These are phyloP conservation scores for Daphoenositta chrysoptera DNA, from an alignment of 2,113 vertebrate genomes.

Conservation along the genomic window DNA sequence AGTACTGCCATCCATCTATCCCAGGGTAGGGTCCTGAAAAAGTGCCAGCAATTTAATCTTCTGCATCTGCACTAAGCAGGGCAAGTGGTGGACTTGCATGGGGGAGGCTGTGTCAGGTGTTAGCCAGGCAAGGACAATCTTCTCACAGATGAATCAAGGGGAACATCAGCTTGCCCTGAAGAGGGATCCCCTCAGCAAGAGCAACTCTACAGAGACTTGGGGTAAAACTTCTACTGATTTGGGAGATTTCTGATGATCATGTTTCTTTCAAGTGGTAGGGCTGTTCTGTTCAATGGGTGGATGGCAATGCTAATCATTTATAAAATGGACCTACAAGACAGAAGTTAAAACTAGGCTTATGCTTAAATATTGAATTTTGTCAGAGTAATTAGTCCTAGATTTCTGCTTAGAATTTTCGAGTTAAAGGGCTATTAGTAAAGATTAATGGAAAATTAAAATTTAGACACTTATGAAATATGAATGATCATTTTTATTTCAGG, in stretches of 20 bases:
- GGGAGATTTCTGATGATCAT: not conserved
- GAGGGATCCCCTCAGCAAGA: not conserved
- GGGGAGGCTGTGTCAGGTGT: not conserved
- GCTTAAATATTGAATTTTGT: not conserved
- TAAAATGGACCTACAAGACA: not conserved
- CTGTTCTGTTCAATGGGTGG: not conserved
- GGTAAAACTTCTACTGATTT: not conserved
- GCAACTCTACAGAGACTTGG: not conserved
- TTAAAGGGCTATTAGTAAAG: not conserved
- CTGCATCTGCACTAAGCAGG: not conserved
- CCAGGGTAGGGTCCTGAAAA: not conserved
- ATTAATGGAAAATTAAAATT: not conserved
- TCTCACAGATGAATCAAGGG: fast-evolving
- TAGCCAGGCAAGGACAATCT: not conserved
- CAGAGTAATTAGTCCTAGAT: not conserved
- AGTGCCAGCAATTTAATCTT: not conserved
- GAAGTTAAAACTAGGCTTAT: not conserved
- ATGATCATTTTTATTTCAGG: not conserved
- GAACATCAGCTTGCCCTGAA: fast-evolving
- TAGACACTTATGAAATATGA: not conserved
- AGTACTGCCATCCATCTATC: not conserved
- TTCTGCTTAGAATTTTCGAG: not conserved
- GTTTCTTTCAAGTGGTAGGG: not conserved
- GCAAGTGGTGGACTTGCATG: not conserved
- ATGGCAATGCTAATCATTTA: not conserved